Percentiles rank a stretch among this genome's conserved stretches.
Conservation (phyloP, 2,113 vertebrate genomes). For the Chamaea fasciata region DNA sequence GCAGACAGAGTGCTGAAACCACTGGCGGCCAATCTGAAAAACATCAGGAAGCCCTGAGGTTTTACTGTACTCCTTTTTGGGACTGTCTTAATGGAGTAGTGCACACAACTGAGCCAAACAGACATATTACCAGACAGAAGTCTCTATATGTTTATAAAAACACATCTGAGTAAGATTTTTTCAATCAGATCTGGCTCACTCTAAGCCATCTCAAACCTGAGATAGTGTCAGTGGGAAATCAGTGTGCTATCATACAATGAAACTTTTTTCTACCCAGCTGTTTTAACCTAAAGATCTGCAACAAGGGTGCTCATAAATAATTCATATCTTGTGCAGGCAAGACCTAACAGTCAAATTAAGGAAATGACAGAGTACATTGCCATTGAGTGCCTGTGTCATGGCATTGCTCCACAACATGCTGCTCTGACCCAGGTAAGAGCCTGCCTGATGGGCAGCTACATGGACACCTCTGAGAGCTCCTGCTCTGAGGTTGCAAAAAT, state of each 20-base stretch:
- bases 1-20: background rate
- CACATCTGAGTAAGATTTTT: background rate
- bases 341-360: background rate
- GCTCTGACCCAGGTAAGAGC: background rate
- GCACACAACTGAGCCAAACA: background rate
- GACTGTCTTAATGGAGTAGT: background rate
- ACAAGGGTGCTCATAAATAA: background rate
- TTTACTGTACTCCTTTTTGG: background rate
- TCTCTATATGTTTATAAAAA: background rate
- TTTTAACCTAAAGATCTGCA: background rate
- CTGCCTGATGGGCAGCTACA: background rate
- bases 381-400: background rate
- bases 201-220: background rate
- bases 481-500: background rate
- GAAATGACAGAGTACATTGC: background rate
- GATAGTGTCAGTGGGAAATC: background rate
- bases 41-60: background rate
- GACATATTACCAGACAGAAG: background rate
- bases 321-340: background rate
- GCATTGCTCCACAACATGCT: background rate
- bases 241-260: accelerated
- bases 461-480: background rate
- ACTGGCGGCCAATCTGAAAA: background rate
- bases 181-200: background rate
- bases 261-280: background rate